Percentiles rank a stretch among this genome's conserved stretches.
Evolutionary conservation across 1,140 invertebrate genomes (phyloP).

Genomic region (Luehdorfia chinensis): DNA sequence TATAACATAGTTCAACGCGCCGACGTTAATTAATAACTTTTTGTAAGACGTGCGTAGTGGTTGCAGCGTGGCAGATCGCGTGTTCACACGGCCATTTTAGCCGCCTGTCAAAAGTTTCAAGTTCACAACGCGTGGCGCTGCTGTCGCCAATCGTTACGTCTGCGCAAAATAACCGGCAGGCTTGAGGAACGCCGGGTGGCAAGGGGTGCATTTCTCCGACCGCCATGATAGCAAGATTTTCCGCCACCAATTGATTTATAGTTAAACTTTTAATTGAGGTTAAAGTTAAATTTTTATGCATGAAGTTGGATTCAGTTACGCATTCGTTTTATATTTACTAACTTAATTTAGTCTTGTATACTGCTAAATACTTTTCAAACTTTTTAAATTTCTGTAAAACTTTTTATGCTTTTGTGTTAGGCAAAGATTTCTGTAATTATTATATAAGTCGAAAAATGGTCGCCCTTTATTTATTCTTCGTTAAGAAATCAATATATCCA

Average conservation of each 20-base stretch:
- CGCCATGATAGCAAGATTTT: constrained; percentile 34
- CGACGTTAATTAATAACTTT: constrained; percentile 50
- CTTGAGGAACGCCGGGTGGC: constrained; percentile 14
- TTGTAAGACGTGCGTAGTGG: constrained; percentile 52
- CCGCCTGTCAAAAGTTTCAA: constrained; percentile 61
- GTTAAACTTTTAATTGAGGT: constrained; percentile 67
- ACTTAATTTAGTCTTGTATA: background rate
- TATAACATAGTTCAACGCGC: constrained; percentile 60
- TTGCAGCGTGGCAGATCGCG: constrained; percentile 61
- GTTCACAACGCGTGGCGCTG: constrained; percentile 52
- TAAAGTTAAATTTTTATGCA: constrained; percentile 48
- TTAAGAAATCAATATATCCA: no score
- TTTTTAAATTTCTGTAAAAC: background rate
- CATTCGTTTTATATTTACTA: background rate
- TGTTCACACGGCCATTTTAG: constrained; percentile 71
- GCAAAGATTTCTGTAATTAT: no score
- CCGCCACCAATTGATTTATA: constrained; percentile 59
- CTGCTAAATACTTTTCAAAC: background rate
- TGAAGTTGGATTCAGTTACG: constrained; percentile 8
- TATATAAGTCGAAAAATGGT: no score
- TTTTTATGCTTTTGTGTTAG: no score
- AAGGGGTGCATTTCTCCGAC: constrained; percentile 22
- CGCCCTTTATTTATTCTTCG: no score
- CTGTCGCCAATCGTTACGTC: constrained; percentile 55
- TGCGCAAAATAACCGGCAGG: constrained; percentile 52